phyloP scores from a whole-genome alignment of 1,140 invertebrate genomes.

The Odontomachus brunneus region DNA sequence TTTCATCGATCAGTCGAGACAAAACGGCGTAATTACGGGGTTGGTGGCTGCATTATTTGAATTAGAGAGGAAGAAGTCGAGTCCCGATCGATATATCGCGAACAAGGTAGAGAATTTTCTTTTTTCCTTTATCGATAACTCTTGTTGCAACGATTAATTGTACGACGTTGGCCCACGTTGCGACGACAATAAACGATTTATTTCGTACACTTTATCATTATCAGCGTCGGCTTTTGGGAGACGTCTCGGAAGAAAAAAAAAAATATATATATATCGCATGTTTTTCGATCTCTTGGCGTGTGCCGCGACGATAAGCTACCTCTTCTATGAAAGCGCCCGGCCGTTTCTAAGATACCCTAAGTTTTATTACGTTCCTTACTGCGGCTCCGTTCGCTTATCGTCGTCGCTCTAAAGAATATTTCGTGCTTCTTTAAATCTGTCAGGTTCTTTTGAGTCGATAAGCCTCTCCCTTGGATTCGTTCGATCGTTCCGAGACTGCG shows the following conservation, averaged over 20 bases:
- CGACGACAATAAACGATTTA: not conserved
- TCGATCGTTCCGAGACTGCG: conserved; percentile 7
- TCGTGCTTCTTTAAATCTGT: conserved; percentile 38
- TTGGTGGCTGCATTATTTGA: not conserved
- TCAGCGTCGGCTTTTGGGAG: not conserved
- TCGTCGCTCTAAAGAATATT: conserved; percentile 32
- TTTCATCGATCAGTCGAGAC: conserved; percentile 25
- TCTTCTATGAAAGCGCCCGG: conserved; percentile 1
- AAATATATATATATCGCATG: not conserved
- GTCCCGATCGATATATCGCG: not conserved
- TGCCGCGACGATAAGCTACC: conserved; percentile 42
- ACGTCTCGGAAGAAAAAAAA: not conserved
- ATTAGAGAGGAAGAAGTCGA: not conserved
- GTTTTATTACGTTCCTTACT: conserved; percentile 49
- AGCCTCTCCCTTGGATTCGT: conserved; percentile 20
- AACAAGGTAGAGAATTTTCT: not conserved
- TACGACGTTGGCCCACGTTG: not conserved
- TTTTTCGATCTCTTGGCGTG: conserved; percentile 29
- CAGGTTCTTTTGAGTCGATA: conserved; percentile 24
- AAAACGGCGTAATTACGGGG: not conserved
- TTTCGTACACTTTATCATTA: not conserved
- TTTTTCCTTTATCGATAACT: not conserved
- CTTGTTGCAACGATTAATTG: not conserved
- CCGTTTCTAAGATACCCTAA: conserved; percentile 37
- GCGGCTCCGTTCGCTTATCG: conserved; percentile 28